These are phyloP conservation scores for Apoderus coryli DNA, from an alignment of 2,888 invertebrate species.

Conservation along the genomic window DNA sequence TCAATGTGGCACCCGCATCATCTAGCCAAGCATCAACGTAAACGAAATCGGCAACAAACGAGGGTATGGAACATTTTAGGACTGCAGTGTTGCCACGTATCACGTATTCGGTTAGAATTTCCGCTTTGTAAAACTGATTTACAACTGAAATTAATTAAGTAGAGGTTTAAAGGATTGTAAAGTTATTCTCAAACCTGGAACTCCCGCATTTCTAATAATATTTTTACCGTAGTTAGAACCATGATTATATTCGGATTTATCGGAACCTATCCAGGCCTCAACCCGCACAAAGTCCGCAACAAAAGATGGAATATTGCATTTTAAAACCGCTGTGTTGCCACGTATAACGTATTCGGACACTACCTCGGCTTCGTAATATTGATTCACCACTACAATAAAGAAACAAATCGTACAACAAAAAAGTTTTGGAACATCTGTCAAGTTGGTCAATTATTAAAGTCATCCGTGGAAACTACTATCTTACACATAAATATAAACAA, in stretches of 20 bases:
- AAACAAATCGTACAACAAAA: no score
- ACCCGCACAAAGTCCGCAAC: conserved; percentile 85
- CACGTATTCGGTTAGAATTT: conserved; percentile 58
- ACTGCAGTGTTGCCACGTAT: conserved; percentile 59
- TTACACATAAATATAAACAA: conserved; percentile 5
- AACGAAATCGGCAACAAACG: conserved; percentile 61
- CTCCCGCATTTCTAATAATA: conserved; percentile 1
- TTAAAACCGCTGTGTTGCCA: conserved; percentile 74
- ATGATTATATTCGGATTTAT: conserved; percentile 54
- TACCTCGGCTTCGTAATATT: conserved; percentile 72
- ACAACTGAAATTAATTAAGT: conserved; percentile 41
- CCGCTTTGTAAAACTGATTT: conserved; percentile 56
- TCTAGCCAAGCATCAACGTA: conserved; percentile 56
- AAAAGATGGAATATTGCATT: conserved; percentile 82
- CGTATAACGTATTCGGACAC: conserved; percentile 82
- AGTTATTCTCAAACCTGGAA: conserved; percentile 10
- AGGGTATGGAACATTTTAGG: conserved; percentile 58
- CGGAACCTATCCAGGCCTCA: conserved; percentile 59
- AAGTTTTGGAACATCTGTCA: no score
- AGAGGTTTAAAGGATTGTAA: no score
- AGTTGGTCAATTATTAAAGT: conserved; percentile 2
- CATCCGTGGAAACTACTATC: conserved; percentile 20
- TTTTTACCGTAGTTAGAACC: conserved; percentile 58
- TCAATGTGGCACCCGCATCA: conserved; percentile 42
- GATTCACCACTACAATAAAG: conserved; percentile 58